Evolutionary conservation across 1,140 invertebrate species (phyloP).

Genomic region (Musca domestica): DNA sequence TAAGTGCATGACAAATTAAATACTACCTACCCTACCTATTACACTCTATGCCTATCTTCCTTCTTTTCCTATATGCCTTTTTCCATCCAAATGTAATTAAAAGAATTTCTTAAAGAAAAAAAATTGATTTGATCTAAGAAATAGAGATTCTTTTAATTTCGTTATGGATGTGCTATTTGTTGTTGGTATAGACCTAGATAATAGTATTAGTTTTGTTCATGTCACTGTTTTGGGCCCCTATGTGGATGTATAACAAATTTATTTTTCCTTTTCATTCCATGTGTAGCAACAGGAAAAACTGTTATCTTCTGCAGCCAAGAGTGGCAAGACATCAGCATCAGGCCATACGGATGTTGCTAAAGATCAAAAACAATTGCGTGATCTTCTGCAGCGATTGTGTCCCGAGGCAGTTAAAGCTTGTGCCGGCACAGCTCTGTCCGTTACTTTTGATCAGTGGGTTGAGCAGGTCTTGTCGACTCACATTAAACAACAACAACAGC

Average conservation of each 20-base stretch:
- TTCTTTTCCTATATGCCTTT: neutral
- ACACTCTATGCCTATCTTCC: neutral
- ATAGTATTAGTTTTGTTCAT: too few species aligned
- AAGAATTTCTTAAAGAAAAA: neutral
- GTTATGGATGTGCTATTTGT: too few species aligned
- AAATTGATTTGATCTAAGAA: too few species aligned
- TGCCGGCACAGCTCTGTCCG: constrained; percentile 38
- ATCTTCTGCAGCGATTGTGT: constrained; percentile 49
- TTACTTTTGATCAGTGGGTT: constrained; percentile 50
- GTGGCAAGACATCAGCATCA: constrained; percentile 25
- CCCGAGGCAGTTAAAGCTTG: constrained; percentile 47
- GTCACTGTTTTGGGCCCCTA: too few species aligned
- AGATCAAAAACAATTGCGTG: constrained; percentile 45
- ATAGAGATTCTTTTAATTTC: too few species aligned
- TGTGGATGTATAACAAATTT: neutral
- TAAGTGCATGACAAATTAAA: constrained; percentile 54
- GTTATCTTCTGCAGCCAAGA: constrained; percentile 24
- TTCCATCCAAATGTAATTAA: neutral
- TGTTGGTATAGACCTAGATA: too few species aligned
- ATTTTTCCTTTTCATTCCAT: neutral
- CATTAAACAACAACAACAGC: constrained; percentile 36
- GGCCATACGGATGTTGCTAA: constrained; percentile 31
- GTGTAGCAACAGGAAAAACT: constrained; percentile 39
- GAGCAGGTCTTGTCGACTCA: constrained; percentile 48
- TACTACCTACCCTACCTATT: constrained; percentile 7